These are phyloP conservation scores for Plagodis dolabraria DNA, from an alignment of 2,888 invertebrate species.

Conservation along the genomic window DNA sequence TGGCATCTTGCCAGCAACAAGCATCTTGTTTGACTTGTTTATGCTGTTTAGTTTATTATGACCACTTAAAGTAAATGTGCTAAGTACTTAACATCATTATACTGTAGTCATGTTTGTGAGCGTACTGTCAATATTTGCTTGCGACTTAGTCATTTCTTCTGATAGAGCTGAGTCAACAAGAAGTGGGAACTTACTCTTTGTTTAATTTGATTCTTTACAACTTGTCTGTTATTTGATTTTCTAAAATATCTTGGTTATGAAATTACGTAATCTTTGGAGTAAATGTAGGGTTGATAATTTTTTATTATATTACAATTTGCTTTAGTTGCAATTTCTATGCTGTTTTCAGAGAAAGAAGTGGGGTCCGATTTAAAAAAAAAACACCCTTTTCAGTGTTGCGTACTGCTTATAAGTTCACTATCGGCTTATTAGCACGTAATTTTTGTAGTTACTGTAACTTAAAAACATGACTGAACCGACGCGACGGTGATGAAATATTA, in stretches of 20 bases:
- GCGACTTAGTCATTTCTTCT: slow-evolving; percentile 19
- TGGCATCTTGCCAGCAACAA: slow-evolving; percentile 51
- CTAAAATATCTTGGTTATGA: not conserved
- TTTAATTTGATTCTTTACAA: slow-evolving; percentile 11
- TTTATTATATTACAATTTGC: too few relatives aligned
- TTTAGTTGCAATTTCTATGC: too few relatives aligned
- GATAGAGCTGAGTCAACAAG: slow-evolving; percentile 11
- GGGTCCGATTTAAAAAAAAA: too few relatives aligned
- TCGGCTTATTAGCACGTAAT: too few relatives aligned
- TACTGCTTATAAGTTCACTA: too few relatives aligned
- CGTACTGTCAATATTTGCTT: slow-evolving; percentile 32
- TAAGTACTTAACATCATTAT: slow-evolving; percentile 44
- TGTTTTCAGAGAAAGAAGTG: too few relatives aligned
- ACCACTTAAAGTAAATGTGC: slow-evolving; percentile 30
- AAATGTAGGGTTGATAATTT: not conserved
- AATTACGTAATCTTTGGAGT: not conserved
- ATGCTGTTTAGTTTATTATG: slow-evolving; percentile 48
- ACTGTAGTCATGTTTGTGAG: slow-evolving; percentile 39
- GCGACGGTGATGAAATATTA: too few relatives aligned
- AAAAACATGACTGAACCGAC: too few relatives aligned
- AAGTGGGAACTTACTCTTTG: slow-evolving; percentile 15
- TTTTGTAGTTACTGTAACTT: too few relatives aligned
- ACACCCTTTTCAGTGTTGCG: too few relatives aligned
- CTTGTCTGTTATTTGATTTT: not conserved
- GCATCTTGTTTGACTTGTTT: slow-evolving; percentile 48